Percentiles rank a stretch among this genome's conserved stretches.
Evolutionary conservation across 2,113 vertebrate species (phyloP).

Genomic region (Apistogramma diplotaenia): DNA sequence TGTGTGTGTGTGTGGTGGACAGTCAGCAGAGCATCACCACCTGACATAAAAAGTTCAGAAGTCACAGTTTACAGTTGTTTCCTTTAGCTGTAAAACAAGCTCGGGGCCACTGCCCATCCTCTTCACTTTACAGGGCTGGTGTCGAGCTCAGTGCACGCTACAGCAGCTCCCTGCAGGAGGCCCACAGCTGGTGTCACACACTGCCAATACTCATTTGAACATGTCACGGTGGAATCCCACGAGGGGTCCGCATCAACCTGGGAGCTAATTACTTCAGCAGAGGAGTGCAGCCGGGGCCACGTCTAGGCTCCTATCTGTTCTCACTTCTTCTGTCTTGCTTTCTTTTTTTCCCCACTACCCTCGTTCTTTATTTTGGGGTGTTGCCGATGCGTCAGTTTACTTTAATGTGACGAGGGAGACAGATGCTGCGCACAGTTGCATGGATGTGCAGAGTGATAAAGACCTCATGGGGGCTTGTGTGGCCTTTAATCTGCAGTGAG

Average conservation of each 20-base stretch:
- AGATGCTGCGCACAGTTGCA: constrained; percentile 54
- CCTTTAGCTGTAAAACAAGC: constrained; percentile 16
- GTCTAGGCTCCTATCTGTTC: constrained; percentile 51
- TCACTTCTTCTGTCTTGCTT: constrained; percentile 12
- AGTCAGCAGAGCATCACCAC: background rate
- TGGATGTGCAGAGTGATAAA: constrained; percentile 55
- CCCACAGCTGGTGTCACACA: constrained; percentile 65
- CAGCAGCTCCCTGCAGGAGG: constrained; percentile 52
- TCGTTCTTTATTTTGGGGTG: constrained; percentile 45
- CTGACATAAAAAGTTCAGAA: constrained; percentile 14
- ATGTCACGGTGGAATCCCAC: constrained; percentile 58
- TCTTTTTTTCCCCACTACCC: background rate
- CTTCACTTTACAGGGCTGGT: constrained; percentile 8
- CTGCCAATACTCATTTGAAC: constrained; percentile 72
- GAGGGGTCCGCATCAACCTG: constrained; percentile 54
- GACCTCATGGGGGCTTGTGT: constrained; percentile 23
- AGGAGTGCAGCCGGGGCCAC: constrained; percentile 61
- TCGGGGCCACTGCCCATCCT: background rate
- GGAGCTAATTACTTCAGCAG: constrained; percentile 72
- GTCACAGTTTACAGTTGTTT: constrained; percentile 25
- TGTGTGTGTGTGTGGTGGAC: no score
- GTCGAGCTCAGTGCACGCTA: constrained; percentile 1
- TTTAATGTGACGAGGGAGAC: constrained; percentile 53
- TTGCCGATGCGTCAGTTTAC: constrained; percentile 45
- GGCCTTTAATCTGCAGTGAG: constrained; percentile 45